Conservation (phyloP, 2,888 invertebrate genomes). For the Prenolepis imparis region DNA sequence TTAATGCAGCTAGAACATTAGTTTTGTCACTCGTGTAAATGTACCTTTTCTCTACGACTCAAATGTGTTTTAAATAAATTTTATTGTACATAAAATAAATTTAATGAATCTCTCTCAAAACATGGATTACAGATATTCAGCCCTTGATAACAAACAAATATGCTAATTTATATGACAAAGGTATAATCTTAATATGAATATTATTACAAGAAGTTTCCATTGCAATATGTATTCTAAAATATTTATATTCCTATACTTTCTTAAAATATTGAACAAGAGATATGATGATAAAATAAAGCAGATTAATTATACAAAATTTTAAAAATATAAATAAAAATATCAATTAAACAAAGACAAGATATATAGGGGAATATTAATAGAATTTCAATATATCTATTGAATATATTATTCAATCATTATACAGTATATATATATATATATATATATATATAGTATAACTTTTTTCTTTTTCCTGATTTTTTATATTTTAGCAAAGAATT, state of each 20-base stretch:
- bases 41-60: constrained; percentile 37
- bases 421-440: too few relatives aligned
- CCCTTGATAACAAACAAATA: background rate
- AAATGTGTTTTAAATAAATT: constrained; percentile 54
- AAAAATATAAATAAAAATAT: background rate
- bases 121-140: constrained; percentile 18
- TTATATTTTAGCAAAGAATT: background rate
- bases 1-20: background rate
- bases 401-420: background rate
- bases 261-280: constrained; percentile 14
- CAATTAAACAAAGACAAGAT: background rate
- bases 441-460: too few relatives aligned
- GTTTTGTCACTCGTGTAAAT: constrained; percentile 27
- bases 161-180: background rate
- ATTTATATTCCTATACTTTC: background rate
- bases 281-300: background rate
- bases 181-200: background rate
- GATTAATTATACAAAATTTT: background rate
- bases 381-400: background rate
- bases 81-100: constrained; percentile 68
- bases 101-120: constrained; percentile 23
- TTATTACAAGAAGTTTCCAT: background rate
- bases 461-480: background rate
- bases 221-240: background rate
- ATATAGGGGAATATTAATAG: background rate